Evolutionary conservation across 23 tunicate genomes (phyloP).

Genomic region (Trididemnum clinides): DNA sequence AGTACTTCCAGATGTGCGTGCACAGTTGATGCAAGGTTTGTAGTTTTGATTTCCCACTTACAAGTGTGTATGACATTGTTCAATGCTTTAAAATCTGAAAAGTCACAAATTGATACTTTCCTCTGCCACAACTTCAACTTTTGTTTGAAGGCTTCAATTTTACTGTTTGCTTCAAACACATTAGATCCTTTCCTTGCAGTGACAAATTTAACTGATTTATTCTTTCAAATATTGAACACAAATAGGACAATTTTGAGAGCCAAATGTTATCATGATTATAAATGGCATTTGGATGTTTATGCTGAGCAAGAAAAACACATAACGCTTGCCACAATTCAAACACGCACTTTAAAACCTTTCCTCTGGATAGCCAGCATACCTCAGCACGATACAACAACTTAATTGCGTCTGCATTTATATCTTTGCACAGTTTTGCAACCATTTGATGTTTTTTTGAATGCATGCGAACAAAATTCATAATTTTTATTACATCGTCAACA

Average conservation of each 20-base stretch:
- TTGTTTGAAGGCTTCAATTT: conserved; percentile 7
- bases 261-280: conserved; percentile 41
- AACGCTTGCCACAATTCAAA: conserved; percentile 43
- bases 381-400: conserved; percentile 30
- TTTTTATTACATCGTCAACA: conserved; percentile 5
- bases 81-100: too few species aligned
- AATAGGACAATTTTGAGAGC: conserved; percentile 54
- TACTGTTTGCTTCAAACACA: neutral
- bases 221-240: conserved; percentile 25
- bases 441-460: conserved; percentile 35
- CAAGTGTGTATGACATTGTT: too few species aligned
- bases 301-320: conserved; percentile 39
- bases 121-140: conserved; percentile 43
- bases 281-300: conserved; percentile 23
- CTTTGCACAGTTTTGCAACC: conserved; percentile 26
- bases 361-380: conserved; percentile 43
- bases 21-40: too few species aligned
- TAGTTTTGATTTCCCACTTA: too few species aligned
- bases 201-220: conserved; percentile 30
- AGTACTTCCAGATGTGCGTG: too few species aligned
- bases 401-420: conserved; percentile 28
- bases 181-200: conserved; percentile 5
- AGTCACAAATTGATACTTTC: too few species aligned
- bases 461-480: conserved; percentile 27
- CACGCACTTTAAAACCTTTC: conserved; percentile 46